Base-by-base conservation (phyloP, 2,797 vertebrate species). In the Bradypodion ventrale region DNA sequence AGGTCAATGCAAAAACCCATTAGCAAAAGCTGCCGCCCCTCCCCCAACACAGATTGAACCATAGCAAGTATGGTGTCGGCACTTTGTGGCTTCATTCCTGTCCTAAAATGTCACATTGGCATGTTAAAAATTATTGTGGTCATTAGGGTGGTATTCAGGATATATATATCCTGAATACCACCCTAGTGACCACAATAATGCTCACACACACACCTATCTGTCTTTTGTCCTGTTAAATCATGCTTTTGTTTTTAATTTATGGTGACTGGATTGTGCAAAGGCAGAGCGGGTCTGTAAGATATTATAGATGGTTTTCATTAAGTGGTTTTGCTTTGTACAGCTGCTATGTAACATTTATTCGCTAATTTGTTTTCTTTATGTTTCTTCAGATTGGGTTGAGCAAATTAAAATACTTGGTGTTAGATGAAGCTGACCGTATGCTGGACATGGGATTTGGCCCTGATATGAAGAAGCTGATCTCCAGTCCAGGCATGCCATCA, bases 361-460 rank as follows among this genome's bases (percentile, higher is more conserved):
- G 35, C 10, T 87, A 29, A 7, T n/a, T 77, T 56, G 23, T 23
- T 65, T 56, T 59, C 10, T 29, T 65, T 19, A 85, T 59, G 79
- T 8, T 15, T 37, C 85, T 93, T 12, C 90, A 99, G 98, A 93
- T 99, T 75, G 96, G 96, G 19, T 87, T 99, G 82, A 92, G 60
- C n/a, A 97, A 98, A 56, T 59, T 99, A 83, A 96, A 94, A 1
- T 98, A 98, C 37, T 84, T 99, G 84, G 97, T 99, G 73, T 90
- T 99, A 87, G 98, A 99, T 88, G 98, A 99, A 94, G 98, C 98
- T 0, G 98, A 99, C 90, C 95, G 97, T 16, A 99, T 99, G 98
- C 89, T 99, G 93, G 98, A 99, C 89, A 98, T 99, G 98, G 98
- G 98, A 1, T 99, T 99, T 93, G 97, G 97, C 72, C 95, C 96